phyloP scores from a whole-genome alignment of 2,797 vertebrate species.

The Ambastaia sidthimunki region DNA sequence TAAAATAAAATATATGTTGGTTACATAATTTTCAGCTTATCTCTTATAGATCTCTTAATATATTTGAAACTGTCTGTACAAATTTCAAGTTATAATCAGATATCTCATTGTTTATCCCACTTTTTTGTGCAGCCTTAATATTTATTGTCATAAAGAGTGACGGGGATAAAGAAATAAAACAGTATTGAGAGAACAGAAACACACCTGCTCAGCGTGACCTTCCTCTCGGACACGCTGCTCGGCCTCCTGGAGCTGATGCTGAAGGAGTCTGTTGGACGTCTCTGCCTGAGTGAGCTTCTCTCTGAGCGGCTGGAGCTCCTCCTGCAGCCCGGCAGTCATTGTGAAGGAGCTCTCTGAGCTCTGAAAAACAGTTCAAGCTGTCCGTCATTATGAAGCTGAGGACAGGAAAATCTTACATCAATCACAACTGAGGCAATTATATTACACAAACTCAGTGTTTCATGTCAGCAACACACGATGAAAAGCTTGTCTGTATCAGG shows the following conservation, averaged over 20 bases:
- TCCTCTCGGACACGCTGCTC: slow-evolving; percentile 72
- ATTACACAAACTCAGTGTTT: background rate
- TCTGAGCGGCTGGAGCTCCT: slow-evolving; percentile 79
- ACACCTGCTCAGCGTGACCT: slow-evolving; percentile 79
- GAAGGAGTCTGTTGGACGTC: slow-evolving; percentile 71
- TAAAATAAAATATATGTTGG: too few relatives aligned
- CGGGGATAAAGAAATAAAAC: too few relatives aligned
- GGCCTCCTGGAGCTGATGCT: slow-evolving; percentile 72
- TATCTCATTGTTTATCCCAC: too few relatives aligned
- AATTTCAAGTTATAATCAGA: too few relatives aligned
- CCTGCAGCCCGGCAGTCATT: slow-evolving; percentile 64
- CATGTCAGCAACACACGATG: too few relatives aligned
- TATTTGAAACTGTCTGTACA: too few relatives aligned
- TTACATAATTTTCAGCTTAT: too few relatives aligned
- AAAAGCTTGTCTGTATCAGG: too few relatives aligned
- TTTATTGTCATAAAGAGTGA: too few relatives aligned
- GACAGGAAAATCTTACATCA: background rate
- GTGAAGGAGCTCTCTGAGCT: slow-evolving; percentile 74
- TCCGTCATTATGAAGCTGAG: background rate
- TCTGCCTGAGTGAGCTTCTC: slow-evolving; percentile 80
- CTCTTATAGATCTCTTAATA: too few relatives aligned
- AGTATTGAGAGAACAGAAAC: too few relatives aligned
- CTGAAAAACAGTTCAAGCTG: slow-evolving; percentile 59
- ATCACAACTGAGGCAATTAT: background rate
- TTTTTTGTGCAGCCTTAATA: too few relatives aligned